Evolutionary conservation across 1,140 invertebrate genomes (phyloP), one percentile per base, ranked within the genome.

Genomic region (Ceratosolen solmsi): DNA sequence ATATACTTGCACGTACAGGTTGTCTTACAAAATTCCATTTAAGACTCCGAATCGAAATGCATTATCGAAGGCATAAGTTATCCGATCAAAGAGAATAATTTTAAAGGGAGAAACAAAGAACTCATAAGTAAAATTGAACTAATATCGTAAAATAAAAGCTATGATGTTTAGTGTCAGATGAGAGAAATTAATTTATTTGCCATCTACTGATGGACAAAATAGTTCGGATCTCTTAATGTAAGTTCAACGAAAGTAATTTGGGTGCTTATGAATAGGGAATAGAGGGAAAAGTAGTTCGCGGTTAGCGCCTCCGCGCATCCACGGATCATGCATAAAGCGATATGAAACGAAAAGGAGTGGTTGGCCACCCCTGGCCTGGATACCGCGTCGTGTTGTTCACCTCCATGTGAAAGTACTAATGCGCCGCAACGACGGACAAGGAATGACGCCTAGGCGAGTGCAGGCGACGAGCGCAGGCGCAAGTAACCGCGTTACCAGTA

Each of bases 331-430:
- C n/a, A n/a, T n/a, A n/a, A n/a, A 33, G 27, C 74, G 27, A 33
- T 46, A n/a, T n/a, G n/a, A n/a, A 7, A 38, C 36, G 20, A 11
- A 38, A 75, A 78, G 83, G 79, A 84, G 81, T 85, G 83, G 84
- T 86, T 89, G 87, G 86, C 87, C 86, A 89, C 87, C 89, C 87
- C 89, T 89, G 88, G 88, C 88, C 89, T 88, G 85, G 89, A 89
- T 89, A 89, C 87, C 88, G 86, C 79, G 58, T 73, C 83, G 85
- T 89, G 88, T 89, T 89, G 86, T 89, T 89, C 88, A 89, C 87
- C 88, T 89, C 72, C 33, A 85, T 88, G 88, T 88, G 88, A 89
- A 89, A 89, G 89, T 89, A 88, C 84, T 87, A 7, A 27, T 63
- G 30, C 15, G 60, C 9, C 9, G 0, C n/a, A 17, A 27, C 25